Base-by-base conservation (phyloP, 2,113 vertebrate genomes). In the Ptilonorhynchus violaceus region DNA sequence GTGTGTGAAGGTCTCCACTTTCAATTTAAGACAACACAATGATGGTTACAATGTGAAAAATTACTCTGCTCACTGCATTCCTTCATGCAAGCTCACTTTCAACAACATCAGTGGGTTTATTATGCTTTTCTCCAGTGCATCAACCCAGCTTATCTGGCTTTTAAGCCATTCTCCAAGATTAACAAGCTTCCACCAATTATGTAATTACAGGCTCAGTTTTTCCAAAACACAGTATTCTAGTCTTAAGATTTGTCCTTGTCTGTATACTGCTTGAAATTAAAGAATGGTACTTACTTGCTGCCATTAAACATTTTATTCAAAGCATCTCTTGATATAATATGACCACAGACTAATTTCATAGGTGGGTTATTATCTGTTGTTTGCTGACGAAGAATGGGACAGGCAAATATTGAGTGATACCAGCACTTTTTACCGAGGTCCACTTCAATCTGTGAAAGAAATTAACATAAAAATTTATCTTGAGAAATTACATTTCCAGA, bases 291-390 rank as follows among this genome's bases (percentile, higher is more conserved):
- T 98, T 98, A 99, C 98, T 99, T 99, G 98, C 98, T 99, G 95
- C 98, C 98, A 93, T 98, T 99, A 95, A 99, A 98, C 98, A 99
- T 99, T 98, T 99, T 99, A 98, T 99, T 99, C 96, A 99, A 98
- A 96, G 98, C 98, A 88, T 99, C 98, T 98, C 98, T 98, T 85
- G 98, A 99, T 97, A 99, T 99, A 96, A 99, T 99, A 85, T 99
- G 98, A 82, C 98, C 98, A 95, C 98, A 99, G 76, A 99, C 98
- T 96, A 99, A 89, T 85, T 99, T 99, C 98, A 99, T 99, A 85
- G 98, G 98, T 64, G 98, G 98, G 63, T 99, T 99, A 89, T 98
- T 98, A 93, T 99, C 98, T 94, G 98, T 99, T 47, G 98, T 99
- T 97, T 99, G 98, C 85, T 99, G 98, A 97, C 98, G 98, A 96